These are phyloP conservation scores for Aphidius gifuensis DNA, from an alignment of 1,140 invertebrate species.

Conservation along the genomic window DNA sequence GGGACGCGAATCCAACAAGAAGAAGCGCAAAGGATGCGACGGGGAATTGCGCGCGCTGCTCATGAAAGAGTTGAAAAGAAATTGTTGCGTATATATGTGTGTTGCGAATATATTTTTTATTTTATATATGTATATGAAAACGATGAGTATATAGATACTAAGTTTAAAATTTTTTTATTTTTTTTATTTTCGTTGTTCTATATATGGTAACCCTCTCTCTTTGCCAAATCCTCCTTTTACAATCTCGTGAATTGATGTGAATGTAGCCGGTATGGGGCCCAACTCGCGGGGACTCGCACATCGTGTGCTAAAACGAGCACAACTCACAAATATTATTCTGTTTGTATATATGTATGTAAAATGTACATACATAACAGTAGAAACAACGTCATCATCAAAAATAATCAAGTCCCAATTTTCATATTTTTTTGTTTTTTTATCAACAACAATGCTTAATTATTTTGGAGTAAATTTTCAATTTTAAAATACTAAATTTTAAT, in stretches of 20 bases:
- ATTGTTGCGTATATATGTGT: neutral
- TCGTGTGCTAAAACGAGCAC: neutral
- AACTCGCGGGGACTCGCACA: slow-evolving; percentile 23
- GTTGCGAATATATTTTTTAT: no score
- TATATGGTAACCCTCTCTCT: no score
- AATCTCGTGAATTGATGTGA: neutral
- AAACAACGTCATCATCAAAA: slow-evolving; percentile 43
- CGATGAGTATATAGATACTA: no score
- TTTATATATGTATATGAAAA: no score
- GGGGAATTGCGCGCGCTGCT: slow-evolving; percentile 1
- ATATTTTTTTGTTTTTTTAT: neutral
- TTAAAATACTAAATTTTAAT: no score
- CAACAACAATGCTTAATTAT: no score
- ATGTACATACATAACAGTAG: slow-evolving; percentile 14
- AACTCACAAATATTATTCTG: neutral
- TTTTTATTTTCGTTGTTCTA: no score
- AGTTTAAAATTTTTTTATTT: no score
- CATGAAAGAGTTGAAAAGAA: slow-evolving; percentile 18
- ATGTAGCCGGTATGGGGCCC: slow-evolving; percentile 21
- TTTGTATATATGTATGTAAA: neutral
- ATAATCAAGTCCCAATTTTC: slow-evolving; percentile 35
- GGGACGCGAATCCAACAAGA: slow-evolving; percentile 11
- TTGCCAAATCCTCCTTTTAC: no score
- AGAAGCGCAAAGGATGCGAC: neutral
- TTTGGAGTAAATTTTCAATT: no score